These are phyloP conservation scores for Hirundo rustica DNA, from an alignment of 2,797 vertebrate species.

Conservation along the genomic window DNA sequence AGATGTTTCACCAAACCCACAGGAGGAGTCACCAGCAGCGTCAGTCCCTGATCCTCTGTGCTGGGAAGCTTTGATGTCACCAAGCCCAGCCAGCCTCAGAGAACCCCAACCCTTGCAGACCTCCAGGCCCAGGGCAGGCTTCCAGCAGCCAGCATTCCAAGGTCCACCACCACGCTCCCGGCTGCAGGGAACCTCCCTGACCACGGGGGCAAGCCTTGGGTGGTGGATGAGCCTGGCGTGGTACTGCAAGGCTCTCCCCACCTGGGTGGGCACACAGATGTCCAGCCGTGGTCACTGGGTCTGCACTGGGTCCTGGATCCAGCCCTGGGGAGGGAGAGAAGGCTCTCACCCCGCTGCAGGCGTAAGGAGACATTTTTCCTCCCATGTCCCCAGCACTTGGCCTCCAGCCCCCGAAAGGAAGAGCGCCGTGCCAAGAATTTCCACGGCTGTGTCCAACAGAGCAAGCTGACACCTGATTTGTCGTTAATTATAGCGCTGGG, in stretches of 20 bases:
- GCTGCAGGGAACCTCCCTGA: neutral
- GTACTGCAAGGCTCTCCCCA: neutral
- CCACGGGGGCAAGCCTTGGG: fast-evolving
- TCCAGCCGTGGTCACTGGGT: neutral
- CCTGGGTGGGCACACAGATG: neutral
- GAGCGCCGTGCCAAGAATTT: neutral
- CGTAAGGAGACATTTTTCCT: neutral
- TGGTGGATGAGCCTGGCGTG: neutral
- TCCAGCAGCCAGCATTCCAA: neutral
- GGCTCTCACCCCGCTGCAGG: fast-evolving
- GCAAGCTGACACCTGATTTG: conserved; percentile 6
- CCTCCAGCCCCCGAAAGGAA: neutral
- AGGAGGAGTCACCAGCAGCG: neutral
- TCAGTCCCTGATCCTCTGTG: neutral
- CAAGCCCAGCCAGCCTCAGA: neutral
- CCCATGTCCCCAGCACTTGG: neutral
- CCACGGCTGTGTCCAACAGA: neutral
- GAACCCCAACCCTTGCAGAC: neutral
- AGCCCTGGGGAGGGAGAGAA: neutral
- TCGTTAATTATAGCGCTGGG: neutral
- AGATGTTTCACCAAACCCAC: neutral
- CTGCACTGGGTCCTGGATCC: neutral
- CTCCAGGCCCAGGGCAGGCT: neutral
- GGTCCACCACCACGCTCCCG: neutral
- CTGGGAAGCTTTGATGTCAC: neutral